Conservation (phyloP, 2,113 vertebrate species). For the cattle (Bos taurus) region DNA sequence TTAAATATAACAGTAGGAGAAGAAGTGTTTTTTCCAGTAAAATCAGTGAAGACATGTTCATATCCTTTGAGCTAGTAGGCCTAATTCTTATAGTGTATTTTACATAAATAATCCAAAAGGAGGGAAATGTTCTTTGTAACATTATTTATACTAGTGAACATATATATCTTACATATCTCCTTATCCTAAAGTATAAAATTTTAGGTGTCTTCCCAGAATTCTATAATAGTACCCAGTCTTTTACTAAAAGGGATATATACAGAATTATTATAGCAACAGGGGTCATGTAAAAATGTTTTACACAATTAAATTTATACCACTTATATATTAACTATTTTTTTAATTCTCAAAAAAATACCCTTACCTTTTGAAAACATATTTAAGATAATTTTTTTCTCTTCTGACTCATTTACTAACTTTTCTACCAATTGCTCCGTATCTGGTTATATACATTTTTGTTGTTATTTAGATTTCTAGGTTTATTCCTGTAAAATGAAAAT, state of each 20-base stretch:
- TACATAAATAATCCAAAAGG: not conserved
- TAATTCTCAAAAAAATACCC: not conserved
- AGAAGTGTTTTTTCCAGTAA: not conserved
- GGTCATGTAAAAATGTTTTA: slow-evolving; percentile 11
- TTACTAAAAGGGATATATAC: not conserved
- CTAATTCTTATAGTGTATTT: not conserved
- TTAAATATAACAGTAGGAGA: not conserved
- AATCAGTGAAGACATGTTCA: not conserved
- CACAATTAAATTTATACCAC: not conserved
- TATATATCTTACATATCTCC: not conserved
- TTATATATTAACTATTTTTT: not conserved
- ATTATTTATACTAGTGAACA: not conserved
- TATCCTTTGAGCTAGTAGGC: not conserved
- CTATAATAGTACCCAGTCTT: not conserved
- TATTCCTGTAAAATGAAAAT: not conserved
- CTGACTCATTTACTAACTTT: not conserved
- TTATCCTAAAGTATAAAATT: not conserved
- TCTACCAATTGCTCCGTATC: not conserved
- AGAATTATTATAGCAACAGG: not conserved
- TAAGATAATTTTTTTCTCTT: not conserved
- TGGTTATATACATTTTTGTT: not conserved
- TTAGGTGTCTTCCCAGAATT: not conserved
- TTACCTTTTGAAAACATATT: not conserved
- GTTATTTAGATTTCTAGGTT: not conserved
- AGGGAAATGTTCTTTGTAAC: not conserved